Conservation (phyloP, 2,113 vertebrate genomes). For the Pionites leucogaster region DNA sequence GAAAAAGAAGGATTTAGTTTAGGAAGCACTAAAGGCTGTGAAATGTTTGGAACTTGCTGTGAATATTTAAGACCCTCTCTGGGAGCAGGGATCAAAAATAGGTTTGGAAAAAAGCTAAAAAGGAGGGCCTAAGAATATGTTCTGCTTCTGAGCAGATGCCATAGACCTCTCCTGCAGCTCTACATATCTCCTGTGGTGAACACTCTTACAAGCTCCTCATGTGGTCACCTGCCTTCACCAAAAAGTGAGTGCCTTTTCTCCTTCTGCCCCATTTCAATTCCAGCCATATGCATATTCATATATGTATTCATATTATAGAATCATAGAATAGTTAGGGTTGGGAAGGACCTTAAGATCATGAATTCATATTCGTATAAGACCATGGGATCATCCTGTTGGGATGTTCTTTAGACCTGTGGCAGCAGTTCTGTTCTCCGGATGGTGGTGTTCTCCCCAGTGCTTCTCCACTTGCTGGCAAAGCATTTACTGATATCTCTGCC, state of each 20-base stretch:
- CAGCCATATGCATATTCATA: neutral
- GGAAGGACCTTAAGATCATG: neutral
- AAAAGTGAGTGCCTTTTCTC: neutral
- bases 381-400: neutral
- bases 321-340: no score
- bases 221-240: neutral
- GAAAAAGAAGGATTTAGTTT: neutral
- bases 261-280: neutral
- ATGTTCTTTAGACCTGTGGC: accelerated
- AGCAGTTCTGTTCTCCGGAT: neutral
- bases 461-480: neutral
- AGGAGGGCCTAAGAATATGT: neutral
- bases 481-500: neutral
- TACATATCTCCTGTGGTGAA: accelerated
- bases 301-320: neutral
- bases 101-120: neutral
- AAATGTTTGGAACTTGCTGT: neutral
- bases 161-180: neutral
- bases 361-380: neutral
- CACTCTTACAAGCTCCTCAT: neutral
- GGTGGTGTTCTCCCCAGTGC: neutral
- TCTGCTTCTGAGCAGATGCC: neutral
- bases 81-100: neutral
- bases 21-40: neutral
- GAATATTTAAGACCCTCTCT: neutral